Conservation (phyloP, 2,797 vertebrate species). For the Myotis pilosus region DNA sequence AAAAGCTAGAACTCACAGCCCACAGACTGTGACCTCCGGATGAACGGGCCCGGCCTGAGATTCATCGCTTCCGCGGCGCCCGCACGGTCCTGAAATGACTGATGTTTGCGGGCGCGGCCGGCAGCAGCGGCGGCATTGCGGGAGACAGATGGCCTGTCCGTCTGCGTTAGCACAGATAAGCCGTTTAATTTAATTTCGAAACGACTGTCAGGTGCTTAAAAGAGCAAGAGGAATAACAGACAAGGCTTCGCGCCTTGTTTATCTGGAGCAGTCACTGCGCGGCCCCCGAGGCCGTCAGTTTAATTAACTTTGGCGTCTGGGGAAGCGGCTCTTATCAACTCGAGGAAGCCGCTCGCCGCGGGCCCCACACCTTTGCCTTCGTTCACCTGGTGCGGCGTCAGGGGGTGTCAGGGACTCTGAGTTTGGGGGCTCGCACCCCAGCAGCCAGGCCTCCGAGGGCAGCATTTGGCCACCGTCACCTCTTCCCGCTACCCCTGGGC, state of each 20-base stretch:
- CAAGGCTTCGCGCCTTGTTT: constrained; percentile 53
- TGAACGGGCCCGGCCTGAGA: not conserved
- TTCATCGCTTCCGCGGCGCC: not conserved
- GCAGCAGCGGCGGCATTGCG: not conserved
- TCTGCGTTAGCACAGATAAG: constrained; percentile 72
- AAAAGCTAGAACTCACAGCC: not conserved
- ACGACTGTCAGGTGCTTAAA: constrained; percentile 68
- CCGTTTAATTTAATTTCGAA: constrained; percentile 78
- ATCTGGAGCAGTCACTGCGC: constrained; percentile 33
- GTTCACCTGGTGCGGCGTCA: accelerated
- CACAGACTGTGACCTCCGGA: not conserved
- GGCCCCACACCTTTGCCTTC: accelerated
- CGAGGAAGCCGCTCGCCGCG: accelerated
- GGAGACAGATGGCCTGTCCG: constrained; percentile 51
- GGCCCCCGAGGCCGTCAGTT: constrained; percentile 52
- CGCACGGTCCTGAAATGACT: not conserved
- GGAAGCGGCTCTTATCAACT: not conserved
- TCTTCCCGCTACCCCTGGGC: accelerated
- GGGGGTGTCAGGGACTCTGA: too few relatives aligned
- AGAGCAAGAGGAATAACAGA: constrained; percentile 69
- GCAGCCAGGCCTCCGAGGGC: accelerated
- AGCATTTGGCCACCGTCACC: accelerated
- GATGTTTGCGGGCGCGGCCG: not conserved
- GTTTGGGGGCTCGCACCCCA: not conserved
- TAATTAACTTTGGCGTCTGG: constrained; percentile 49